Conservation (phyloP, 2,888 invertebrate genomes). For the Patella pellucida region DNA sequence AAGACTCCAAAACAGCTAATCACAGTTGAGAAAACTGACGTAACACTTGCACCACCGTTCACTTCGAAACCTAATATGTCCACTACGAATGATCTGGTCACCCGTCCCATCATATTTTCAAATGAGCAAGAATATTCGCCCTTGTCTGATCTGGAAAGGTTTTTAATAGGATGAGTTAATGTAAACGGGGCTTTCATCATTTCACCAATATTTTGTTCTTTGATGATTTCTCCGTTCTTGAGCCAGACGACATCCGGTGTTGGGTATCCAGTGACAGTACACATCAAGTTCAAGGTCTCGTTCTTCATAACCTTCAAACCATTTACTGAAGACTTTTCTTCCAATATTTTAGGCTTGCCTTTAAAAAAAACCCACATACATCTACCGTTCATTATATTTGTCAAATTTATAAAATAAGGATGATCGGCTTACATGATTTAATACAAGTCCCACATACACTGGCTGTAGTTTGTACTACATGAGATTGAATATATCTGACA, state of each 20-base stretch:
- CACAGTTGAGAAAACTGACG: no score
- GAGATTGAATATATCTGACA: no score
- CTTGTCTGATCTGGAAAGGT: conserved; percentile 16
- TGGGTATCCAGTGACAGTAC: conserved; percentile 80
- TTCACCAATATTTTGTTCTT: conserved; percentile 26
- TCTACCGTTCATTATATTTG: no score
- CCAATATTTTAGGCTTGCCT: conserved; percentile 4
- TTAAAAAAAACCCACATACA: not conserved
- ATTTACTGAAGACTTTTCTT: not conserved
- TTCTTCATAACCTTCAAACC: conserved; percentile 17
- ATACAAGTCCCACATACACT: no score
- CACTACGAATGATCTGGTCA: conserved; percentile 23
- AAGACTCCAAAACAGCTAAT: no score
- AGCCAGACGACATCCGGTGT: conserved; percentile 79
- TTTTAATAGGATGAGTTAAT: conserved; percentile 30
- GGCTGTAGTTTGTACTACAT: no score
- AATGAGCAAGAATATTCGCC: conserved; percentile 28
- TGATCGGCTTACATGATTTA: no score
- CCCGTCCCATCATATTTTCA: conserved; percentile 27
- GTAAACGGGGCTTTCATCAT: conserved; percentile 34
- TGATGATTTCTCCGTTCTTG: conserved; percentile 62
- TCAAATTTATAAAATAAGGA: no score
- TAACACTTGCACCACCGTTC: not conserved
- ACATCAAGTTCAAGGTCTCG: conserved; percentile 83
- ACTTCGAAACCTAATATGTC: conserved; percentile 9